Base-by-base conservation (phyloP, 1,140 invertebrate genomes). In the Harpegnathos saltator region DNA sequence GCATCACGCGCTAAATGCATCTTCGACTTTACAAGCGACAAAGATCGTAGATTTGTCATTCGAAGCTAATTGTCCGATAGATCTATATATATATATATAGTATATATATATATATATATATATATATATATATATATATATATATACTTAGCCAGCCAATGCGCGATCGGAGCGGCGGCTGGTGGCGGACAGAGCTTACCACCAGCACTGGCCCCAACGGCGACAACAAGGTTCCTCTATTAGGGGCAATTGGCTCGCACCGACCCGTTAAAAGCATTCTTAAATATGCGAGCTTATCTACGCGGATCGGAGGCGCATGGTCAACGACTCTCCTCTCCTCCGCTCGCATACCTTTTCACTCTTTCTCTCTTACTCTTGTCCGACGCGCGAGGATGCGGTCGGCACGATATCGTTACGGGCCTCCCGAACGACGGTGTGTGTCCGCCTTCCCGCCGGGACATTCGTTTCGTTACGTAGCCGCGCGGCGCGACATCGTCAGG, bases 181-280 rank as follows among this genome's bases (percentile, higher is more conserved):
- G 38, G n/a, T n/a, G 19, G 19, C 19, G 19, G 19, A 11, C 38
- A 9, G 38, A 44, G 38, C 38, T 1, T 9, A 44, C 38, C 38
- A 44, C 48, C 24, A 17, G n/a, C n/a, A n/a, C n/a, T n/a, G 48
- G 54, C 44, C 19, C 22, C 48, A 44, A 82, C 63, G 24, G 73
- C 66, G 86, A 86, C 73, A 82, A 92, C 91, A 90, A 84, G 89
- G 72, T 86, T 90, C 83, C 72, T 88, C 92, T 92, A 91, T 93
- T 92, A 92, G 85, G 75, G 83, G 77, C 62, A 81, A 84, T 87
- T 83, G 84, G 66, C 68, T 86, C 68, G 62, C 44, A 33, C 22
- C 50, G 85, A 84, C 78, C 84, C 77, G 84, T 86, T 92, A 92
- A 93, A 92, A 93, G 92, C 92, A 91, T 93, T 93, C 86, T 92